Conservation (phyloP, 1,140 invertebrate genomes). For the Thalassaphorura encarpata region DNA sequence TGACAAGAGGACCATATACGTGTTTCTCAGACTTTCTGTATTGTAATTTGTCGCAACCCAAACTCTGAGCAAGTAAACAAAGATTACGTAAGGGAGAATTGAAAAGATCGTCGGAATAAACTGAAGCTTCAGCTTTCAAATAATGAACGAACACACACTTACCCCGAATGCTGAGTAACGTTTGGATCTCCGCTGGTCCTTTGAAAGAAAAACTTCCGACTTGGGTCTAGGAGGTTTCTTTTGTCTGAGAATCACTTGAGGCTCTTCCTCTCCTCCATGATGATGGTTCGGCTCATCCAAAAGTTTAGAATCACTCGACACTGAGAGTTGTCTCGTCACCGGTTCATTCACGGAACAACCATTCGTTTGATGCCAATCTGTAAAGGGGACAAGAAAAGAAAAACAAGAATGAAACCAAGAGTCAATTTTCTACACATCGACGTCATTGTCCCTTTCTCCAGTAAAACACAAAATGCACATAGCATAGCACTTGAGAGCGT, state of each 20-base stretch:
- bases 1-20: too few species aligned
- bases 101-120: too few species aligned
- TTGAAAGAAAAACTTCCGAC: constrained; percentile 71
- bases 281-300: constrained; percentile 56
- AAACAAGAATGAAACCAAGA: constrained; percentile 32
- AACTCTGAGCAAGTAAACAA: too few species aligned
- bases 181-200: constrained; percentile 55
- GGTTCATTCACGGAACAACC: constrained; percentile 56
- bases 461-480: too few species aligned
- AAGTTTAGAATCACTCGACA: constrained; percentile 80
- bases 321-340: constrained; percentile 74
- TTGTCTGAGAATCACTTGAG: constrained; percentile 72
- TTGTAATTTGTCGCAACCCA: too few species aligned
- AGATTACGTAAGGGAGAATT: too few species aligned
- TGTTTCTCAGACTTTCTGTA: too few species aligned
- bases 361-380: constrained; percentile 57
- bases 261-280: constrained; percentile 50
- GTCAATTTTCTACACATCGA: too few species aligned
- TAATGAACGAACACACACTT: too few species aligned
- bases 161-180: constrained; percentile 85
- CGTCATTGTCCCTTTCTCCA: too few species aligned
- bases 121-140: too few species aligned
- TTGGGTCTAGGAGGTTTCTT: constrained; percentile 78
- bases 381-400: constrained; percentile 35
- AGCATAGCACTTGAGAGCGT: too few species aligned